Percentiles rank a stretch among this genome's conserved stretches.
Evolutionary conservation across 2,113 vertebrate genomes (phyloP).

Genomic region (Progne subis): DNA sequence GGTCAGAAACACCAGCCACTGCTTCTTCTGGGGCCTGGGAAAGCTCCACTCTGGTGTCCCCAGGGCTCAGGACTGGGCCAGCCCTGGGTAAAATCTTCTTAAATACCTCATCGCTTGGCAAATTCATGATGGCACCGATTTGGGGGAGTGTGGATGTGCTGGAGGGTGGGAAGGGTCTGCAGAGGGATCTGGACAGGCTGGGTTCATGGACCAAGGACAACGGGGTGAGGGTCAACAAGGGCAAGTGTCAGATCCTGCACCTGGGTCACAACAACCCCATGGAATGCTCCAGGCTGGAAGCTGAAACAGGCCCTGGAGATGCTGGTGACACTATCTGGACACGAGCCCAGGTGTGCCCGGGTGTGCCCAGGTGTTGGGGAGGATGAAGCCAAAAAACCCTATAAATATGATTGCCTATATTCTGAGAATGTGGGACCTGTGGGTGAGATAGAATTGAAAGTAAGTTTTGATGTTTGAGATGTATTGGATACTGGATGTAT

Average conservation of each 20-base stretch:
- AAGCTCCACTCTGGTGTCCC: neutral
- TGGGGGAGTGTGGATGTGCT: neutral
- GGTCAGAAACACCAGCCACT: neutral
- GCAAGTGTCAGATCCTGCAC: neutral
- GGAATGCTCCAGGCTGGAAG: neutral
- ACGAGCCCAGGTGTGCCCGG: neutral
- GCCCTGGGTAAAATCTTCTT: neutral
- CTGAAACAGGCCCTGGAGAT: neutral
- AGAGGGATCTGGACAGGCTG: neutral
- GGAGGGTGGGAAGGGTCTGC: neutral
- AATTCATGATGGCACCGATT: neutral
- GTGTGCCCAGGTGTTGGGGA: too few species aligned
- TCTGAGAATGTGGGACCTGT: too few species aligned
- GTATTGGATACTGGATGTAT: too few species aligned
- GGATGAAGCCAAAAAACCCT: too few species aligned
- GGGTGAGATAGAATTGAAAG: too few species aligned
- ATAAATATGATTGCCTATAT: too few species aligned
- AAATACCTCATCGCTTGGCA: neutral
- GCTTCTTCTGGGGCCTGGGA: neutral
- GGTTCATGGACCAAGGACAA: neutral
- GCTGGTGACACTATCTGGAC: fast-evolving
- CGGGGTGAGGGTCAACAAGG: fast-evolving
- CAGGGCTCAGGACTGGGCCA: neutral
- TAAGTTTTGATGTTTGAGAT: too few species aligned
- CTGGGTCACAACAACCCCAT: neutral